These are phyloP conservation scores for Oryzias woworae DNA, from an alignment of 2,113 vertebrate genomes.

Conservation along the genomic window DNA sequence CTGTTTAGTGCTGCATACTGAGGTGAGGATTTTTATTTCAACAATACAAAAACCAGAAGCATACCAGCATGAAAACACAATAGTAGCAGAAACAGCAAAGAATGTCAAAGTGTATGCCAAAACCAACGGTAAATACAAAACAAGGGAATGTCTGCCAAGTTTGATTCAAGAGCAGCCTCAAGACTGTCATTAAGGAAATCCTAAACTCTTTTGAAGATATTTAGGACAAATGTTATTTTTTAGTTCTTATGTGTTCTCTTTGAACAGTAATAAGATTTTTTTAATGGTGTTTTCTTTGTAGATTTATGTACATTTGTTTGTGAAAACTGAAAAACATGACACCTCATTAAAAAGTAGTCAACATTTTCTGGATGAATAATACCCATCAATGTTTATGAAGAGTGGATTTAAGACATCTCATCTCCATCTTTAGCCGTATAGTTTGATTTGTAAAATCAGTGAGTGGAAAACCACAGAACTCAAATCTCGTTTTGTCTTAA, in stretches of 20 bases:
- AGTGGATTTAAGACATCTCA: not conserved
- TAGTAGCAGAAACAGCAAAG: no score
- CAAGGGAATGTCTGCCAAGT: not conserved
- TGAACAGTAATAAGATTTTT: no score
- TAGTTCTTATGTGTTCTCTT: no score
- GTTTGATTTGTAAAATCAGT: slow-evolving; percentile 6
- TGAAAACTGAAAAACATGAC: no score
- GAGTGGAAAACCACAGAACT: slow-evolving; percentile 2
- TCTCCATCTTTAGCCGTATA: not conserved
- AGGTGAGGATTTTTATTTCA: not conserved
- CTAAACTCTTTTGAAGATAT: no score
- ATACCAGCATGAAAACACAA: not conserved
- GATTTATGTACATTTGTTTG: no score
- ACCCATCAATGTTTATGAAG: not conserved
- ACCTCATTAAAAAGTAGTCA: no score
- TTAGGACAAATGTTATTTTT: no score
- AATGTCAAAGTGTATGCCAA: not conserved
- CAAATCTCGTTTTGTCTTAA: slow-evolving; percentile 1
- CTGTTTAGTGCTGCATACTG: not conserved
- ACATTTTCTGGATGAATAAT: no score
- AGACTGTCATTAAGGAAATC: no score
- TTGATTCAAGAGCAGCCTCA: no score
- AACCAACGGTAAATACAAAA: not conserved
- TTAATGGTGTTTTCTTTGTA: no score
- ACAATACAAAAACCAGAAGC: not conserved